Evolutionary conservation across 2,113 vertebrate species (phyloP).

Genomic region (Phaethornis superciliosus): DNA sequence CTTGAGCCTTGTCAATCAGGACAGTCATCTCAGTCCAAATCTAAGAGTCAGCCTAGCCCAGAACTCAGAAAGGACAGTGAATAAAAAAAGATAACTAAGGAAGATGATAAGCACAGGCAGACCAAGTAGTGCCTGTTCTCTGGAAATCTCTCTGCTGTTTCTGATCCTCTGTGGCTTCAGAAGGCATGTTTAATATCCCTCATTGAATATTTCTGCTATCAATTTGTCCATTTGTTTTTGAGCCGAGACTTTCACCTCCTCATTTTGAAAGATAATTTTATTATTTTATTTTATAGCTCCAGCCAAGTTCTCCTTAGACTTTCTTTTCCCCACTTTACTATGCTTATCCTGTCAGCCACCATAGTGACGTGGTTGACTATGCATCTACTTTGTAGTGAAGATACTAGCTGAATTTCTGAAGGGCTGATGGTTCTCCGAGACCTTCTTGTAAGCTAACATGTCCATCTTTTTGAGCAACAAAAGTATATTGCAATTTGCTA

Average conservation of each 20-base stretch:
- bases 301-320: not conserved
- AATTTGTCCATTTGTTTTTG: not conserved
- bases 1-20: not conserved
- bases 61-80: not conserved
- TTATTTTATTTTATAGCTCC: not conserved
- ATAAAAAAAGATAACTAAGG: not conserved
- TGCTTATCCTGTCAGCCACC: not conserved
- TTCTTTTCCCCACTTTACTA: not conserved
- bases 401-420: not conserved
- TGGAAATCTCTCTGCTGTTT: not conserved
- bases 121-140: not conserved
- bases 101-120: not conserved
- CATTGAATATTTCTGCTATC: not conserved
- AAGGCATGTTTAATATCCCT: not conserved
- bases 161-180: not conserved
- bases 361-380: not conserved
- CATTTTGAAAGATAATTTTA: not conserved
- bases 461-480: not conserved
- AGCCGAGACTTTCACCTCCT: not conserved
- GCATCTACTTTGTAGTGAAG: not conserved
- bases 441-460: not conserved
- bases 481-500: not conserved
- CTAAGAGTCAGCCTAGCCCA: not conserved
- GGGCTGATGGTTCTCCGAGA: not conserved
- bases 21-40: not conserved